Evolutionary conservation across 2,888 invertebrate species (phyloP).

Genomic region (Leptinotarsa rubiginosa): DNA sequence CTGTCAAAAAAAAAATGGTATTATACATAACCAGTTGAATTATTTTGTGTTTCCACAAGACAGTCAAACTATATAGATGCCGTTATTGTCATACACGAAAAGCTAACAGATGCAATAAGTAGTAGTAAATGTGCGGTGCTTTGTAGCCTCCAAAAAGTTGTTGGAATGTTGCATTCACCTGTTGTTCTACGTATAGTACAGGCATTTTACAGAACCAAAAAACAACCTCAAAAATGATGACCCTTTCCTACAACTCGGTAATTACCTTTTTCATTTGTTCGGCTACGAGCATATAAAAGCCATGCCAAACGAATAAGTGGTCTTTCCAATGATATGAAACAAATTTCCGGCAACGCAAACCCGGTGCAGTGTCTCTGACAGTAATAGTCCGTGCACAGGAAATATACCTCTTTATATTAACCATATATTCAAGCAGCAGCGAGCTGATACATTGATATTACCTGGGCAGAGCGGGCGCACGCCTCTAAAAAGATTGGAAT

Average conservation of each 20-base stretch:
- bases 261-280: constrained; percentile 20
- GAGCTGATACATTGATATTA: constrained; percentile 33
- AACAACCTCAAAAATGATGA: not conserved
- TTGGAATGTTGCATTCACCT: too few species aligned
- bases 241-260: not conserved
- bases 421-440: constrained; percentile 40
- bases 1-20: too few species aligned
- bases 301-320: constrained; percentile 32
- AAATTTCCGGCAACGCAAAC: constrained; percentile 55
- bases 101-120: too few species aligned
- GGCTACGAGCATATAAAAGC: constrained; percentile 6
- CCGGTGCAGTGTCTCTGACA: constrained; percentile 55
- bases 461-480: constrained; percentile 6
- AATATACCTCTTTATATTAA: constrained; percentile 54
- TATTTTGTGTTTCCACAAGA: too few species aligned
- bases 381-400: constrained; percentile 56
- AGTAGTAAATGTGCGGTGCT: too few species aligned
- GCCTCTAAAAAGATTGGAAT: constrained; percentile 19
- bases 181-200: too few species aligned
- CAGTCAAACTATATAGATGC: too few species aligned
- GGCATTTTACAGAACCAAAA: not conserved
- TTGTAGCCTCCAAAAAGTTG: too few species aligned
- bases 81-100: too few species aligned
- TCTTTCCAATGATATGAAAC: constrained; percentile 49
- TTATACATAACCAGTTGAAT: too few species aligned